Percentiles rank a stretch among this genome's conserved stretches.
Conservation (phyloP, 2,113 vertebrate genomes). For the Bufo gargarizans region DNA sequence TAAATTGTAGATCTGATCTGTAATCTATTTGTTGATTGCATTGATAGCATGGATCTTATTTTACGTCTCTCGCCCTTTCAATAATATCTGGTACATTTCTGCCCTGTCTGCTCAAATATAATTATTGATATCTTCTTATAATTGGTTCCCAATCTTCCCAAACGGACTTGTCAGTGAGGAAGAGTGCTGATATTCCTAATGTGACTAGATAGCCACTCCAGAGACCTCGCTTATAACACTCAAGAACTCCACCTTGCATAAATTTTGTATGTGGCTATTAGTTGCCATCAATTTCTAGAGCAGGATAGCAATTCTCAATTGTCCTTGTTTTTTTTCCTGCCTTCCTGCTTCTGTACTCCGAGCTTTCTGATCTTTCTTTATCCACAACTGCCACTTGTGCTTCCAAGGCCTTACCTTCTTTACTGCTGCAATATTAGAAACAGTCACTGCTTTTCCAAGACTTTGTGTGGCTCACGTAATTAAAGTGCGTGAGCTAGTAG, state of each 20-base stretch:
- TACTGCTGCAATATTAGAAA: too few relatives aligned
- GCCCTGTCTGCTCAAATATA: neutral
- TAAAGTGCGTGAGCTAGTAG: too few relatives aligned
- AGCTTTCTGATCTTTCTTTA: neutral
- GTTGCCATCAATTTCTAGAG: neutral
- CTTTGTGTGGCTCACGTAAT: too few relatives aligned
- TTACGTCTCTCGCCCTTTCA: neutral
- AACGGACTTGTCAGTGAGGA: conserved; percentile 1
- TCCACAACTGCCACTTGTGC: neutral
- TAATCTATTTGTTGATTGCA: neutral
- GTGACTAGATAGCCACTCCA: conserved; percentile 1
- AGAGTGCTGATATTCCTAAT: neutral
- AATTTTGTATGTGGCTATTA: neutral
- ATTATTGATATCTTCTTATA: neutral
- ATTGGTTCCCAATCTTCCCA: neutral
- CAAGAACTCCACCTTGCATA: neutral
- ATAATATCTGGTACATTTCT: neutral
- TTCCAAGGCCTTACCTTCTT: too few relatives aligned
- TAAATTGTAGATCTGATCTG: too few relatives aligned
- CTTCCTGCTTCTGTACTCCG: neutral
- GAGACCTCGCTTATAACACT: neutral
- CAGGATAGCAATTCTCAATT: neutral
- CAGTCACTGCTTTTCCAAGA: too few relatives aligned
- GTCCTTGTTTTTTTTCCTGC: neutral
- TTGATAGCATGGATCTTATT: neutral